phyloP scores from a whole-genome alignment of 2,113 vertebrate genomes.

The Oxyura jamaicensis region DNA sequence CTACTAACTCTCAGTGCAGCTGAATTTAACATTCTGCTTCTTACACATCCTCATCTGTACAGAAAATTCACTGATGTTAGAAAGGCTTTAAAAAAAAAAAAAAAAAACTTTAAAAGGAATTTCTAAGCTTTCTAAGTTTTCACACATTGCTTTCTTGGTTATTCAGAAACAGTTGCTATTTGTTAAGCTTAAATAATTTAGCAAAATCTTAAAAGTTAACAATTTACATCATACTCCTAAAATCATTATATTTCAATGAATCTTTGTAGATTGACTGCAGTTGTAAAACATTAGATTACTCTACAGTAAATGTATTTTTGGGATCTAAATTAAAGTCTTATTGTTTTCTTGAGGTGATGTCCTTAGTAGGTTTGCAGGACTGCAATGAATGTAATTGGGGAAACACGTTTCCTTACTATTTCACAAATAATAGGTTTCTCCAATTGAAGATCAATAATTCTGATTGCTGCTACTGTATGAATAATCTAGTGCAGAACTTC shows the following conservation, averaged over 20 bases:
- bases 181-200: background rate
- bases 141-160: background rate
- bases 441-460: background rate
- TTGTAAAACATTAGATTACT: background rate
- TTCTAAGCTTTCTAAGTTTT: background rate
- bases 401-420: slow-evolving; percentile 4
- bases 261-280: background rate
- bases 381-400: background rate
- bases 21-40: background rate
- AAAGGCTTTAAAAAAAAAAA: background rate
- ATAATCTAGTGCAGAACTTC: background rate
- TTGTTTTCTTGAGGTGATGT: background rate
- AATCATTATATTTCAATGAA: background rate
- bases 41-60: background rate
- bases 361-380: background rate
- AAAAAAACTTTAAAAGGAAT: background rate
- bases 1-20: background rate
- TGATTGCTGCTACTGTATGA: background rate
- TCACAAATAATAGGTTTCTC: slow-evolving; percentile 18
- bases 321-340: background rate
- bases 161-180: background rate
- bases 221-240: background rate
- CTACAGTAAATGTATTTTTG: background rate
- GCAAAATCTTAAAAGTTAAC: background rate
- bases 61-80: background rate